Evolutionary conservation across 2,113 vertebrate species (phyloP), one percentile per base, ranked within the genome.

Genomic region (Labeo catla): DNA sequence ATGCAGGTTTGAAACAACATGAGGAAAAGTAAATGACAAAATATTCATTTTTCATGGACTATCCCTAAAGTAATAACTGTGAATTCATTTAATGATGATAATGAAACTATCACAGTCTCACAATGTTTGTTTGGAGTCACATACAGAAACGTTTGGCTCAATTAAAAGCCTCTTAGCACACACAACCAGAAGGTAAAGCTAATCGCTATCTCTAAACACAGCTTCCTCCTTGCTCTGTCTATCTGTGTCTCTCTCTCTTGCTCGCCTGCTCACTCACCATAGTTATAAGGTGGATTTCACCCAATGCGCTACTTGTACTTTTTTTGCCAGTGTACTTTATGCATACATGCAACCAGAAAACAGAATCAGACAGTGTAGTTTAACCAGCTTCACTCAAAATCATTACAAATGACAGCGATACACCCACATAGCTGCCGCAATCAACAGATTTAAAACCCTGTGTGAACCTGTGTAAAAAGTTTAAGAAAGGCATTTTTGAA

Each of bases 141-240:
- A 61, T 90, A 76, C 91, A 91, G 91, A 88, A 91, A 90, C 88
- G 79, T 59, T 47, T 39, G 87, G 91, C 92, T 90, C 91, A 89
- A 78, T 85, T 90, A 88, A 93, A 93, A 94, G 87, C 91, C 88
- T 91, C 90, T 77, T 77, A 92, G 87, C 87, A 84, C 83, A 86
- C 89, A 84, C 90, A 90, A 90, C 79, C 66, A 77, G 79, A 70
- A 91, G 89, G 88, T 87, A 88, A 66, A 74, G 89, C 85, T 92
- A 91, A 91, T 93, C 85, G 91, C 76, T 78, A 61, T 81, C 70
- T 83, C 88, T 87, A 91, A 90, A 92, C 91, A 76, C 90, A 45
- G 82, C 57, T 83, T 16, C 34, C 52, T 52, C 8, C 36, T 72
- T 43, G 6, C 9, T 43, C 70, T 73, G 21, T 7, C 70, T 74